A percentile compares a stretch with the other conserved stretches of the same genome.
phyloP scores from a whole-genome alignment of 2,888 invertebrate species.

The Notodonta ziczac region DNA sequence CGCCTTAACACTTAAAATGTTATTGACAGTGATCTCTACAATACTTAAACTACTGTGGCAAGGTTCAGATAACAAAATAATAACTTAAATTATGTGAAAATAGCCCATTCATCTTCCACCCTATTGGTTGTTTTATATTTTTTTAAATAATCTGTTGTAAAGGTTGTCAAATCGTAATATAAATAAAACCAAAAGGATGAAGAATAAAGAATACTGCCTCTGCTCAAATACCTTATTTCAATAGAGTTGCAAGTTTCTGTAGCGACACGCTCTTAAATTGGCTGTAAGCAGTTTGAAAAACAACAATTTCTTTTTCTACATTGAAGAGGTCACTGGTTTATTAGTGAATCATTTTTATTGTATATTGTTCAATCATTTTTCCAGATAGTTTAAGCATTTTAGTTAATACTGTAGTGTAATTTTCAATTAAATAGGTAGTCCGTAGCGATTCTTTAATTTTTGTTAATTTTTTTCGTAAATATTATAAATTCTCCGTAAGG shows the following conservation, averaged over 20 bases:
- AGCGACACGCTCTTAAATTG: constrained; percentile 32
- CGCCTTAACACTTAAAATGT: constrained; percentile 81
- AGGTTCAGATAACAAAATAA: constrained; percentile 18
- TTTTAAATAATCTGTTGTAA: constrained; percentile 36
- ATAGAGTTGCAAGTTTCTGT: constrained; percentile 47
- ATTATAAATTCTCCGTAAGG: constrained; percentile 74
- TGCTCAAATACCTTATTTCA: constrained; percentile 64
- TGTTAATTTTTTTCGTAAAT: constrained; percentile 81
- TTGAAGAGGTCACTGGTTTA: constrained; percentile 69
- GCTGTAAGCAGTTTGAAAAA: constrained; percentile 38
- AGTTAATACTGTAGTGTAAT: constrained; percentile 80
- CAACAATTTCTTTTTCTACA: constrained; percentile 32
- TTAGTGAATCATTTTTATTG: constrained; percentile 83
- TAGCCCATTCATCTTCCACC: constrained; percentile 17
- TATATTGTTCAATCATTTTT: constrained; percentile 82
- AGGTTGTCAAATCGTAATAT: constrained; percentile 30
- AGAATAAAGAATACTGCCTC: constrained; percentile 46
- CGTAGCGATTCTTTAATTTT: constrained; percentile 80
- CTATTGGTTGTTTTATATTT: constrained; percentile 50
- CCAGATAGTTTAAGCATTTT: constrained; percentile 81
- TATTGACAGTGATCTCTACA: constrained; percentile 69
- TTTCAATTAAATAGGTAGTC: constrained; percentile 79
- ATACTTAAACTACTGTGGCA: constrained; percentile 41
- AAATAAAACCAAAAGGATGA: constrained; percentile 33
- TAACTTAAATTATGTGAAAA: constrained; percentile 22